These are phyloP conservation scores for Fabriciana adippe DNA, from an alignment of 2,888 invertebrate genomes.

Conservation along the genomic window DNA sequence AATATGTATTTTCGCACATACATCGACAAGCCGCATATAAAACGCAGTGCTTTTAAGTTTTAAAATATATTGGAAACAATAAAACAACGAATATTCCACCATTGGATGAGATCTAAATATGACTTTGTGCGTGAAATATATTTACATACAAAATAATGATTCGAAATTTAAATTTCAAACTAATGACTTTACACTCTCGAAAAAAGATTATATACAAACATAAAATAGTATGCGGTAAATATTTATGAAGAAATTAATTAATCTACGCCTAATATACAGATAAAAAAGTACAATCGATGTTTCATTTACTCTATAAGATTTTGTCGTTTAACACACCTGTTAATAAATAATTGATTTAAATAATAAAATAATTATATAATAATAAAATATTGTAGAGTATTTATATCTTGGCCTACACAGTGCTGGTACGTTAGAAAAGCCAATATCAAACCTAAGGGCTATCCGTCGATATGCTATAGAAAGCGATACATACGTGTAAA, in stretches of 20 bases:
- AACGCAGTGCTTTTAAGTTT: not conserved
- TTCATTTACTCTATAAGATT: constrained; percentile 61
- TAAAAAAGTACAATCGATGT: constrained; percentile 52
- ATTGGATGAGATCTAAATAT: not conserved
- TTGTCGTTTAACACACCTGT: constrained; percentile 40
- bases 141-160: constrained; percentile 22
- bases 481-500: too few species aligned
- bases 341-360: constrained; percentile 21
- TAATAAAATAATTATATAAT: not conserved
- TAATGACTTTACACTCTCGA: not conserved
- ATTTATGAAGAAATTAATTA: constrained; percentile 5
- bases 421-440: constrained; percentile 1
- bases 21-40: too few species aligned
- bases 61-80: not conserved
- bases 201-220: constrained; percentile 10
- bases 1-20: too few species aligned
- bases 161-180: not conserved
- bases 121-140: constrained; percentile 27
- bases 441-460: not conserved
- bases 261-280: constrained; percentile 28
- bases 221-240: not conserved
- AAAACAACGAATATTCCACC: not conserved
- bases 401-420: constrained; percentile 9
- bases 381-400: constrained; percentile 1
- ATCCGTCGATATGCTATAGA: too few species aligned